Evolutionary conservation across 2,797 vertebrate genomes (phyloP).

Genomic region (Peromyscus melanophrys): DNA sequence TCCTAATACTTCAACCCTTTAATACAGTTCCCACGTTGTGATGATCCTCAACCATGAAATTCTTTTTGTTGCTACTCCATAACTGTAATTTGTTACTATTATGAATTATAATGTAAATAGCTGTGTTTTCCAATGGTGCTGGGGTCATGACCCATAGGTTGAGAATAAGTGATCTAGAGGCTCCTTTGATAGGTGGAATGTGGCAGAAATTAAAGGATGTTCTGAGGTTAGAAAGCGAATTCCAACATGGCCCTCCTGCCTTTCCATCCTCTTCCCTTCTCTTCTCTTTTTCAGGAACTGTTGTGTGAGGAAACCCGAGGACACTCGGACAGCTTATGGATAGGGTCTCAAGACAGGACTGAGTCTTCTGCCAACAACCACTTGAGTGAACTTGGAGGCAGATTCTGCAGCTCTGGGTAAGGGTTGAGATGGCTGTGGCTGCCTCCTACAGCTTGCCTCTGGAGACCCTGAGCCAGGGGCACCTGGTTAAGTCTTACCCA

Average conservation of each 20-base stretch:
- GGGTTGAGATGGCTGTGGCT: background rate
- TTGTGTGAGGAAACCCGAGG: background rate
- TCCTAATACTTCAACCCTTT: background rate
- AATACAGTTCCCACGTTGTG: background rate
- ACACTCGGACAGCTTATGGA: background rate
- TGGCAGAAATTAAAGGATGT: background rate
- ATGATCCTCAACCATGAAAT: background rate
- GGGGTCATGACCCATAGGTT: background rate
- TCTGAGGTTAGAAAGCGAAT: background rate
- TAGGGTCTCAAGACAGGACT: background rate
- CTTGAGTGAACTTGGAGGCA: background rate
- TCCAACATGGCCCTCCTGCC: background rate
- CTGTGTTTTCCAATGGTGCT: background rate
- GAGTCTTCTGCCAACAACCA: background rate
- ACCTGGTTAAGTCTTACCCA: background rate
- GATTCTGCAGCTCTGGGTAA: background rate
- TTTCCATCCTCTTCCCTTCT: background rate
- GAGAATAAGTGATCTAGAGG: background rate
- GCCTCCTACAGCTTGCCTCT: background rate
- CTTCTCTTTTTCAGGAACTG: background rate
- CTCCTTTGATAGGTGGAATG: conserved; percentile 28
- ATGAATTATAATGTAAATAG: background rate
- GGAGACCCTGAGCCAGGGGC: background rate
- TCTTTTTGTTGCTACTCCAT: background rate
- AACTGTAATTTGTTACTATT: background rate